Base-by-base conservation (phyloP, 2,888 invertebrate genomes). In the Exephanes ischioxanthus region DNA sequence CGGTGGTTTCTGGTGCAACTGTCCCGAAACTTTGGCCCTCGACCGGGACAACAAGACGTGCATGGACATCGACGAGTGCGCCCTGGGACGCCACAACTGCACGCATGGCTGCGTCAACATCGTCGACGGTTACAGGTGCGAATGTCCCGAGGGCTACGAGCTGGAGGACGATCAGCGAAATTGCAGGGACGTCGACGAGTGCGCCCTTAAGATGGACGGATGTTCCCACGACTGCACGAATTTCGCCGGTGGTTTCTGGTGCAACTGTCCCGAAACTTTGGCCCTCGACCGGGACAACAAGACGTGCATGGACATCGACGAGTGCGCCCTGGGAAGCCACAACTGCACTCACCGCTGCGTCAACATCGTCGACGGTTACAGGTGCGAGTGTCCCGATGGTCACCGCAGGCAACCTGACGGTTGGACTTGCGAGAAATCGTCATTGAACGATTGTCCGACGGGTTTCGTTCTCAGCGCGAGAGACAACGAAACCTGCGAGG, bases 1-100 rank as follows among this genome's bases (percentile, higher is more conserved):
- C 14, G 95, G 95, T 26, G 94, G 95, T 58, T 95, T 95, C 90
- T 90, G 89, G 26, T 95, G 95, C 89, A 90, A 93, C 80, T 95
- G 95, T 90, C 90, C 93, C 11, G 90, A 93, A 19, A 95, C 95
- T 9, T 95, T 94, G 89, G 91, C 91, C 61, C 87, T 94, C 2
- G 85, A 75, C 41, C 88, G 89, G 0, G 91, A 92, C 84, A 88
- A 75, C 22, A 86, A 73, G n/a, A 91, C 91, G 45, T 95, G 95
- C 90, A 88, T 91, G 79, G 95, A 95, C 86, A 91, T 95, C n/a
- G 94, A 95, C 86, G 95, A 95, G 87, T 95, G 95, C 85, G 37
- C 45, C 1, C 48, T 63, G 6, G 83, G 86, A 7, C 30, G 85
- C 0, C 89, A 92, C 84, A 84, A 84, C 4, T 94, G 94, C 61